Percentiles rank a stretch among this genome's conserved stretches.
These are phyloP conservation scores for Eulemur macaco DNA, from an alignment of 2,113 vertebrate genomes.

Conservation along the genomic window DNA sequence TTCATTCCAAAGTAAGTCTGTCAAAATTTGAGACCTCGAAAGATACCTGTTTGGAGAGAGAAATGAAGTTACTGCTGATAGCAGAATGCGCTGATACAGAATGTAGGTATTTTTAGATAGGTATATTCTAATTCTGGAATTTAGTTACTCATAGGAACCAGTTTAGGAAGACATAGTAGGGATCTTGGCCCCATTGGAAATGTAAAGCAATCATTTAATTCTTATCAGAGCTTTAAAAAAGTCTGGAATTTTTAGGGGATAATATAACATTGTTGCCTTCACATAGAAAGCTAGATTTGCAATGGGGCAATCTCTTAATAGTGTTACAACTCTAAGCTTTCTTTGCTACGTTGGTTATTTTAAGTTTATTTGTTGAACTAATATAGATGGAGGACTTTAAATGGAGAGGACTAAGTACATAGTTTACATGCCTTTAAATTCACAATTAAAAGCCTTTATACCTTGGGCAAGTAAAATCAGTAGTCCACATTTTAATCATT, in stretches of 20 bases:
- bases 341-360: neutral
- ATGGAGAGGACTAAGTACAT: neutral
- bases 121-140: neutral
- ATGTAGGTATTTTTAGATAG: neutral
- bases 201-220: neutral
- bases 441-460: neutral
- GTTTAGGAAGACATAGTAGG: neutral
- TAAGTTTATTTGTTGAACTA: neutral
- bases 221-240: neutral
- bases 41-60: neutral
- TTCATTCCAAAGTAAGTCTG: neutral
- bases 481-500: neutral
- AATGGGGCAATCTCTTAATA: neutral
- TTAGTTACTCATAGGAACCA: neutral
- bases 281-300: neutral
- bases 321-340: neutral
- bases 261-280: neutral
- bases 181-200: neutral
- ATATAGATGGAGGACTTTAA: neutral
- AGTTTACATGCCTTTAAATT: neutral
- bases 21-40: constrained; percentile 7
- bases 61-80: neutral
- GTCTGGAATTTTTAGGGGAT: neutral
- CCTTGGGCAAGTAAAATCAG: neutral
- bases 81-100: neutral